Percentiles rank a stretch among this genome's conserved stretches.
These are phyloP conservation scores for Diglossa cyanea DNA, from an alignment of 2,797 vertebrate genomes.

Conservation along the genomic window DNA sequence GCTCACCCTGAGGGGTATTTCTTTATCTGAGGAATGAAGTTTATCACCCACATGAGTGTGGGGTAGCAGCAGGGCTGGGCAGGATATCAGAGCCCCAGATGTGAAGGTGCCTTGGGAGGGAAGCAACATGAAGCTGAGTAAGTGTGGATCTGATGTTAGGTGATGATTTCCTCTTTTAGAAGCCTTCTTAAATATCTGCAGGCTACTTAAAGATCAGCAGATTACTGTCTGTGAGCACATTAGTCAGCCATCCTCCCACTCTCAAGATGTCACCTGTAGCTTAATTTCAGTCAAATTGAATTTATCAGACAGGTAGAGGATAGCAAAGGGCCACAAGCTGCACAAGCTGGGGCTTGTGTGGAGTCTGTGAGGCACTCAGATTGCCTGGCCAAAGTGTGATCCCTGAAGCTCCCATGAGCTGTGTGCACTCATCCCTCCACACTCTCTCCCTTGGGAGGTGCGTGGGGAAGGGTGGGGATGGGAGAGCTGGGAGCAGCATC, in stretches of 20 bases:
- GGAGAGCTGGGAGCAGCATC: background rate
- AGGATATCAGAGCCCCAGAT: background rate
- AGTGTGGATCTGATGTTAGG: background rate
- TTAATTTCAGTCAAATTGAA: background rate
- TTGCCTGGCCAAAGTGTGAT: fast-evolving
- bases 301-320: background rate
- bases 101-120: background rate
- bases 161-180: background rate
- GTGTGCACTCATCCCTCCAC: fast-evolving
- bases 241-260: background rate
- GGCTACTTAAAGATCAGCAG: background rate
- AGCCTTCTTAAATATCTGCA: background rate
- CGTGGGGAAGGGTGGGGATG: background rate
- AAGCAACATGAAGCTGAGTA: background rate
- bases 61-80: background rate
- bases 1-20: fast-evolving
- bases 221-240: background rate
- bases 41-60: fast-evolving
- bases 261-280: background rate
- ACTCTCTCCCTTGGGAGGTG: background rate
- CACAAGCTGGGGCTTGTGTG: background rate
- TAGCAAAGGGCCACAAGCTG: background rate
- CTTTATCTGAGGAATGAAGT: background rate
- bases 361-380: fast-evolving
- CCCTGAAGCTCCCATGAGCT: fast-evolving